Evolutionary conservation across 37 sponge, comb jelly and placozoan genomes (phyloP).

Genomic region (Lycopodina hypogea): DNA sequence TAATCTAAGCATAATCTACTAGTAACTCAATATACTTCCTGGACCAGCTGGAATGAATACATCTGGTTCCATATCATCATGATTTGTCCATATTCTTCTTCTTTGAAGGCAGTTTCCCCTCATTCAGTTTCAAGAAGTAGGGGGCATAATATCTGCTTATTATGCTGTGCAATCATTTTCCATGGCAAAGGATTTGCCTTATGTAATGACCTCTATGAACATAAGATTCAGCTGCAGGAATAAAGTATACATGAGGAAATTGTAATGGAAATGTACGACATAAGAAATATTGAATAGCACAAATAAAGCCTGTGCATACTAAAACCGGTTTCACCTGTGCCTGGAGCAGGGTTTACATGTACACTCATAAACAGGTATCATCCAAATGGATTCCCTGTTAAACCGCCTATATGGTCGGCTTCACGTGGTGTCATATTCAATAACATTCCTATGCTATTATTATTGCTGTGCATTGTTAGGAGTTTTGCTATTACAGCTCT

Average conservation of each 20-base stretch:
- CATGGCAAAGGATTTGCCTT: slow-evolving; percentile 72
- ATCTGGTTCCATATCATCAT: slow-evolving; percentile 45
- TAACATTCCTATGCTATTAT: too few species aligned
- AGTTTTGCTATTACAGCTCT: too few species aligned
- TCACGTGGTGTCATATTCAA: too few species aligned
- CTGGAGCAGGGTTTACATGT: too few species aligned
- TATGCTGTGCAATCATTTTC: slow-evolving; percentile 59
- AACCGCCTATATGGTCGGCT: too few species aligned
- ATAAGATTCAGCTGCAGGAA: slow-evolving; percentile 67
- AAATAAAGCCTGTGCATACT: too few species aligned
- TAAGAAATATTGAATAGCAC: neutral
- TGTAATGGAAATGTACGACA: neutral
- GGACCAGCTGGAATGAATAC: slow-evolving; percentile 73
- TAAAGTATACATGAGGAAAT: neutral
- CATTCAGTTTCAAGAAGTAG: slow-evolving; percentile 77
- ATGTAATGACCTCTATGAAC: slow-evolving; percentile 71
- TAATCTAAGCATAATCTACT: slow-evolving; percentile 8
- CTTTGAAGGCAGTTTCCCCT: slow-evolving; percentile 80
- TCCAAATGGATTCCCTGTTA: too few species aligned
- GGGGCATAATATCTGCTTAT: slow-evolving; percentile 60
- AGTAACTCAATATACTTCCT: slow-evolving; percentile 58
- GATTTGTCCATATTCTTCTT: slow-evolving; percentile 53
- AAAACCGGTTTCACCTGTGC: too few species aligned
- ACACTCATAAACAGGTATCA: too few species aligned
- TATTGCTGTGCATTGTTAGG: too few species aligned